Conservation (phyloP, 2,888 invertebrate genomes). For the Tortricodes alternella region DNA sequence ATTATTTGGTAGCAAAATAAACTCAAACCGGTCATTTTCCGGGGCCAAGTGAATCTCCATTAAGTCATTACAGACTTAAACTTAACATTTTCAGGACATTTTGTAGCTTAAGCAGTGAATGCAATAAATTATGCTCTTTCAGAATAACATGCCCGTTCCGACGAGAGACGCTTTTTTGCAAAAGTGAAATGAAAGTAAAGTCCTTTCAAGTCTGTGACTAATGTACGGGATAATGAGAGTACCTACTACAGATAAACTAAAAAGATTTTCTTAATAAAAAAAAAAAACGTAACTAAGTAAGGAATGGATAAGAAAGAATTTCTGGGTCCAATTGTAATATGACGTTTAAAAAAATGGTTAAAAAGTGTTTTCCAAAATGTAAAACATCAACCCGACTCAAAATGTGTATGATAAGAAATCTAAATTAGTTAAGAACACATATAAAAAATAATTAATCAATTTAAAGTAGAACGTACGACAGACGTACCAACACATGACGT, state of each 20-base stretch:
- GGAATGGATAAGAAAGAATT: too few relatives aligned
- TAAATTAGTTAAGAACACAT: too few relatives aligned
- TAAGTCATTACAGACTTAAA: slow-evolving; percentile 13
- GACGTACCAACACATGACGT: too few relatives aligned
- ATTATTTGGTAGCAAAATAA: neutral
- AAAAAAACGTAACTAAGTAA: too few relatives aligned
- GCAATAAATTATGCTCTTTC: slow-evolving; percentile 63
- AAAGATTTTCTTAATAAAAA: neutral
- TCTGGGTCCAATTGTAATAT: too few relatives aligned
- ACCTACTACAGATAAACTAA: slow-evolving; percentile 21
- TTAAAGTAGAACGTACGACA: too few relatives aligned
- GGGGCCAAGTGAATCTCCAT: neutral
- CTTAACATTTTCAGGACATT: slow-evolving; percentile 42
- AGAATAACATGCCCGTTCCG: slow-evolving; percentile 52
- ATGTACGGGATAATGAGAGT: slow-evolving; percentile 52
- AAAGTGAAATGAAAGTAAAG: slow-evolving; percentile 45
- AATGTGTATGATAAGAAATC: too few relatives aligned
- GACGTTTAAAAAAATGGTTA: too few relatives aligned
- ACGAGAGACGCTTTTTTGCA: slow-evolving; percentile 43
- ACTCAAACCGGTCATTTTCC: neutral
- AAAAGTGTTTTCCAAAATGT: too few relatives aligned
- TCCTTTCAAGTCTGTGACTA: slow-evolving; percentile 45
- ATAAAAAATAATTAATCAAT: too few relatives aligned
- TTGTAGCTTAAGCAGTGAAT: slow-evolving; percentile 43
- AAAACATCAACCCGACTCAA: too few relatives aligned